Base-by-base conservation (phyloP, 2,888 invertebrate genomes). In the Orchestes rusci region DNA sequence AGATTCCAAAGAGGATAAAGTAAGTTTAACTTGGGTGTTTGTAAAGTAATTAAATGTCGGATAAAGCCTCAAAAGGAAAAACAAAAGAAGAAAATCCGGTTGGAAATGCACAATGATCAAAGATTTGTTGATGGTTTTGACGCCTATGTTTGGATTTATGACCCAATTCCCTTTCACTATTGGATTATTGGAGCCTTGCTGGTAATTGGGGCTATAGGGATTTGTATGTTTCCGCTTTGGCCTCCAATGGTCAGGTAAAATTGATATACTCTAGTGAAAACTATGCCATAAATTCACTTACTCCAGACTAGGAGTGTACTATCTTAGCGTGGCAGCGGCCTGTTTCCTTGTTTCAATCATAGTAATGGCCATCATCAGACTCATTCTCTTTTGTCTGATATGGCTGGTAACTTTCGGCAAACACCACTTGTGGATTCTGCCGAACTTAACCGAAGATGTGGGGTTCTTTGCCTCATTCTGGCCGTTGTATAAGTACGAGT, bases 211-310 rank as follows among this genome's bases (percentile, higher is more conserved):
- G 92, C 94, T 19, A 92, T 97, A 58, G 88, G 84, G 10, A 82
- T 99, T 28, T 99, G 99, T 70, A 77, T 99, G 64, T 99, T 97
- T 73, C 99, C 99, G n/a, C 72, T 99, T 42, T 99, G 99, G 99
- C 99, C 99, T 1, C 86, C 89, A 41, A 82, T 87, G 56, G 84
- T 96, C 58, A 79, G 86, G 77, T 84, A 67, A 65, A n/a, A 12
- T 20, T 23, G 10, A 23, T 7, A 29, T 29, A 32, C n/a, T 27
- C 16, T 31, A 28, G 10, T 2, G 3, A 2, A 35, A 19, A 13
- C 3, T 30, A 18, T 2, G 12, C 4, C 2, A 19, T 28, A 39
- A 4, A 19, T 20, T 15, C 13, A 15, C 16, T 16, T 18, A n/a
- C 15, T 39, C 19, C 39, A 83, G 90, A 57, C 80, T 88, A 68